phyloP scores from a whole-genome alignment of 2,113 vertebrate genomes.

The Helogale parvula region DNA sequence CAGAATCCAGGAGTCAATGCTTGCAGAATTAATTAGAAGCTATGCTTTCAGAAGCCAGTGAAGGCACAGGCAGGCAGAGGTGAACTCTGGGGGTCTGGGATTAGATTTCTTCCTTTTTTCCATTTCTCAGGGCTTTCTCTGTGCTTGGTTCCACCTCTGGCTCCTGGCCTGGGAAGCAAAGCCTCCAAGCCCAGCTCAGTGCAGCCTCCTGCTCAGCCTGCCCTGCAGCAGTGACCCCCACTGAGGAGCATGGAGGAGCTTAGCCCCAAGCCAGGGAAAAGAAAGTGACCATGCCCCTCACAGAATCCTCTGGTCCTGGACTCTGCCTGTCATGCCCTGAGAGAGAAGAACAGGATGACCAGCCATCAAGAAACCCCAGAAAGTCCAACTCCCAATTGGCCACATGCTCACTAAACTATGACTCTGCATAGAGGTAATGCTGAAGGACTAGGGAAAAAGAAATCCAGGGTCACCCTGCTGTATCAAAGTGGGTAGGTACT shows the following conservation, averaged over 20 bases:
- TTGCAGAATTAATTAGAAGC: too few species aligned
- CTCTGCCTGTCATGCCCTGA: background rate
- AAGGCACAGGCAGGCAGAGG: background rate
- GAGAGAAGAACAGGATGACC: background rate
- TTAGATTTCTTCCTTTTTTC: background rate
- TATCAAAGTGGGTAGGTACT: background rate
- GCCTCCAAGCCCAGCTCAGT: background rate
- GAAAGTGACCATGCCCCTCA: background rate
- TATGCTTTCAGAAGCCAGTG: background rate
- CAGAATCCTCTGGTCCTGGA: background rate
- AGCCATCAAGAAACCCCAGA: background rate
- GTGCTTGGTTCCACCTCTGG: background rate
- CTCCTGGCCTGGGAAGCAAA: background rate
- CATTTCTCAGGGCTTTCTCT: too few species aligned
- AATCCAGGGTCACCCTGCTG: background rate
- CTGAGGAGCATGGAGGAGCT: background rate
- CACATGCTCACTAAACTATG: too few species aligned
- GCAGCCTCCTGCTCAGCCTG: background rate
- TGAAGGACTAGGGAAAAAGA: background rate
- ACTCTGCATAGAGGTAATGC: background rate
- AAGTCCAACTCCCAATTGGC: background rate
- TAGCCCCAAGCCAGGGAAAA: background rate
- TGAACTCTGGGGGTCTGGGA: background rate
- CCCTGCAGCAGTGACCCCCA: background rate
- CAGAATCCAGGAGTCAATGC: background rate